These are phyloP conservation scores for Eupristina koningsbergeri DNA, from an alignment of 1,140 invertebrate genomes.

Conservation along the genomic window DNA sequence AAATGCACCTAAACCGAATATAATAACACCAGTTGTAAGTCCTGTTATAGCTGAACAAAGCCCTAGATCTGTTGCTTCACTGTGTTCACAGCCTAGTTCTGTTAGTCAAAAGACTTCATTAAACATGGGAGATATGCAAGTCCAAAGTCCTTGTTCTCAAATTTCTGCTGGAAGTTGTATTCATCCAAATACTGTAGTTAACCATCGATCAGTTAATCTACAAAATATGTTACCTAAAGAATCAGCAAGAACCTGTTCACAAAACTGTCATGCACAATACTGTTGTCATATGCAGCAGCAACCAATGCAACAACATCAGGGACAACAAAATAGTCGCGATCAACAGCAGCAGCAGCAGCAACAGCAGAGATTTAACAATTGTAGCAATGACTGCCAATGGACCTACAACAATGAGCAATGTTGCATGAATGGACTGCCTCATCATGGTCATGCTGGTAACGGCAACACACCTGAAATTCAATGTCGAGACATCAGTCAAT, in stretches of 20 bases:
- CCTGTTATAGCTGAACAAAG: constrained; percentile 53
- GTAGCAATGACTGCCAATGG: constrained; percentile 66
- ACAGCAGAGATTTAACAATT: constrained; percentile 62
- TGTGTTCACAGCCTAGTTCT: constrained; percentile 56
- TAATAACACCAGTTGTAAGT: constrained; percentile 34
- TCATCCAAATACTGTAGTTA: constrained; percentile 56
- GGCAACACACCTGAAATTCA: constrained; percentile 75
- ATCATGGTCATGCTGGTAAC: constrained; percentile 54
- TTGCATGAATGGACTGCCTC: constrained; percentile 52
- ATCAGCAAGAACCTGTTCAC: constrained; percentile 61
- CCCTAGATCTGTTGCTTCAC: constrained; percentile 55
- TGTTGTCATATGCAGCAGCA: constrained; percentile 53
- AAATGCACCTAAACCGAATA: constrained; percentile 19
- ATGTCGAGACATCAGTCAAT: constrained; percentile 80
- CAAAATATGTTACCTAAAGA: constrained; percentile 48
- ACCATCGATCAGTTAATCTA: constrained; percentile 15
- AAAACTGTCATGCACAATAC: constrained; percentile 62
- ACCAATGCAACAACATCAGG: constrained; percentile 31
- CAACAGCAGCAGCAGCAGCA: constrained; percentile 32
- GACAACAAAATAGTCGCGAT: background rate
- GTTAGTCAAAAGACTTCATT: constrained; percentile 52
- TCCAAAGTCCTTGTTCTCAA: constrained; percentile 57
- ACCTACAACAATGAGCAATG: constrained; percentile 65
- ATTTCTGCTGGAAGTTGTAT: constrained; percentile 58
- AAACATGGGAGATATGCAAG: constrained; percentile 49